Percentiles rank a stretch among this genome's conserved stretches.
Evolutionary conservation across 2,888 invertebrate species (phyloP).

Genomic region (Nymphalis polychloros): DNA sequence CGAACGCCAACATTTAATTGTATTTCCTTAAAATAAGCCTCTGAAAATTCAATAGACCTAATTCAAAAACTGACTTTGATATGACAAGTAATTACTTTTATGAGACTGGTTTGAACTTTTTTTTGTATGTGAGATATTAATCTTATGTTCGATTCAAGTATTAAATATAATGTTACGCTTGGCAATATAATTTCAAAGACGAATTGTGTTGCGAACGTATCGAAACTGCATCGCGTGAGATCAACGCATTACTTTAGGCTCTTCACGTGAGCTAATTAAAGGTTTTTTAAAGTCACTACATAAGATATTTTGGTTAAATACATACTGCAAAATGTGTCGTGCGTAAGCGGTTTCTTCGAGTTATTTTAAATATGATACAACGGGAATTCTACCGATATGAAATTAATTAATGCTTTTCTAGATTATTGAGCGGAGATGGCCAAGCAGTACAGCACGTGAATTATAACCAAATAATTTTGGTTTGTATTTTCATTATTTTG

Average conservation of each 20-base stretch:
- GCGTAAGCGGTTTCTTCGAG: slow-evolving; percentile 13
- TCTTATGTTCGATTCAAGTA: slow-evolving; percentile 27
- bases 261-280: slow-evolving; percentile 38
- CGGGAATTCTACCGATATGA: neutral
- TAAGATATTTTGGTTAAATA: slow-evolving; percentile 20
- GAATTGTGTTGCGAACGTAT: slow-evolving; percentile 34
- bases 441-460: no score
- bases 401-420: no score
- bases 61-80: slow-evolving; percentile 37
- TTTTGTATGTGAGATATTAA: slow-evolving; percentile 38
- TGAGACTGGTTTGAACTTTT: slow-evolving; percentile 32
- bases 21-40: slow-evolving; percentile 9
- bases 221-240: slow-evolving; percentile 36
- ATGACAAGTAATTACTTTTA: slow-evolving; percentile 46
- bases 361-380: neutral
- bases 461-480: no score
- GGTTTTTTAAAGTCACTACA: slow-evolving; percentile 30
- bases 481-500: no score
- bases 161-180: slow-evolving; percentile 41
- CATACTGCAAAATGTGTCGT: slow-evolving; percentile 2
- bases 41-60: slow-evolving; percentile 32
- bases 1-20: neutral
- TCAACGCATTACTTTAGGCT: slow-evolving; percentile 36
- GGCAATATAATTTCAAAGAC: slow-evolving; percentile 41
- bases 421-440: no score